Evolutionary conservation across 2,888 invertebrate genomes (phyloP).

Genomic region (Heliconius ismenius): DNA sequence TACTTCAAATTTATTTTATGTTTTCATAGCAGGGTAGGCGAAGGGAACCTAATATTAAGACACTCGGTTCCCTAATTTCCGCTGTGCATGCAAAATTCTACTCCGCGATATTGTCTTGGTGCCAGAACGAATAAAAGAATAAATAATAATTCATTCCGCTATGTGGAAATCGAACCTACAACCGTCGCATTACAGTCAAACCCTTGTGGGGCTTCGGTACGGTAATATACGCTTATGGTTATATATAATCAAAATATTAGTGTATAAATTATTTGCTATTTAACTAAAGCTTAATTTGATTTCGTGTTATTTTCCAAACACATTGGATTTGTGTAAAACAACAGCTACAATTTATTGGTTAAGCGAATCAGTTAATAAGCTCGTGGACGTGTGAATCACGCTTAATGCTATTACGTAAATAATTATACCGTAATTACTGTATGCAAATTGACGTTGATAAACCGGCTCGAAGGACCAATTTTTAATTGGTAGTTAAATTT

Average conservation of each 20-base stretch:
- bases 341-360: slow-evolving; percentile 34
- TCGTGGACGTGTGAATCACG: slow-evolving; percentile 31
- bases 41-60: too few species aligned
- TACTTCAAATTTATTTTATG: neutral
- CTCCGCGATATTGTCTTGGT: too few species aligned
- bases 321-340: slow-evolving; percentile 31
- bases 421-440: slow-evolving; percentile 20
- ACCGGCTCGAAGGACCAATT: slow-evolving; percentile 13
- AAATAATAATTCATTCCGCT: too few species aligned
- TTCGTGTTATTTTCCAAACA: slow-evolving; percentile 15
- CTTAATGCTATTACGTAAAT: slow-evolving; percentile 6
- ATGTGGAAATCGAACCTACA: too few species aligned
- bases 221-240: too few species aligned
- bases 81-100: too few species aligned
- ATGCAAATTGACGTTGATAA: slow-evolving; percentile 19
- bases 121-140: too few species aligned
- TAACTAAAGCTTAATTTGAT: neutral
- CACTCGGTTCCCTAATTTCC: too few species aligned
- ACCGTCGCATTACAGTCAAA: neutral
- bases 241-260: neutral
- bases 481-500: slow-evolving; percentile 9
- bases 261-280: slow-evolving; percentile 5
- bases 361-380: slow-evolving; percentile 34
- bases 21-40: neutral
- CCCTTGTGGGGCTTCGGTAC: too few species aligned